These are phyloP conservation scores for Leptopilina boulardi DNA, from an alignment of 1,140 invertebrate genomes.

Conservation along the genomic window DNA sequence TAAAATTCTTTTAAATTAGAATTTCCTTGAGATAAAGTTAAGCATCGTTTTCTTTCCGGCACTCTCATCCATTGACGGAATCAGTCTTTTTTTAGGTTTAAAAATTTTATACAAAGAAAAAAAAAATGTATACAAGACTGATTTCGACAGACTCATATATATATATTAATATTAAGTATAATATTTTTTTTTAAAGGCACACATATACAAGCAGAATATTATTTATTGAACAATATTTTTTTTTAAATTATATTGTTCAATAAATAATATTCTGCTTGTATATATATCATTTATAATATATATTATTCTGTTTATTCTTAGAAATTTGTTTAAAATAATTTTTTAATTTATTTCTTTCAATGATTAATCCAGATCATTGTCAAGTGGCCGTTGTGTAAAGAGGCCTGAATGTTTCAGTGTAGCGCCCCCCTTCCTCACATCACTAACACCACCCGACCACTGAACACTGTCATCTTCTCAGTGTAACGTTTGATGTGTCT, in stretches of 20 bases:
- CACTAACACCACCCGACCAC: constrained; percentile 69
- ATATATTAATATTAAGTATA: too few species aligned
- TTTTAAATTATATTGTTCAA: too few species aligned
- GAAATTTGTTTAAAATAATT: constrained; percentile 45
- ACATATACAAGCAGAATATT: too few species aligned
- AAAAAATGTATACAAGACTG: too few species aligned
- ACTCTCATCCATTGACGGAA: constrained; percentile 27
- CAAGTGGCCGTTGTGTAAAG: constrained; percentile 67
- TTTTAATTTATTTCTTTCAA: constrained; percentile 44
- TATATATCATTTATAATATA: not conserved
- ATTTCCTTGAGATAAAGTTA: constrained; percentile 35
- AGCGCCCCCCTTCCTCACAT: constrained; percentile 72
- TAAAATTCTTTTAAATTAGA: not conserved
- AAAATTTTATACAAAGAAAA: too few species aligned
- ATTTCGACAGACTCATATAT: too few species aligned
- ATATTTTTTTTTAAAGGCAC: too few species aligned
- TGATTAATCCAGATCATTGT: constrained; percentile 61
- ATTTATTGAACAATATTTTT: too few species aligned
- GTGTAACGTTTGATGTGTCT: constrained; percentile 70
- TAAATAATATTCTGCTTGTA: too few species aligned
- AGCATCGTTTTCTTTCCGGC: constrained; percentile 34
- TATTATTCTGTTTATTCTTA: not conserved
- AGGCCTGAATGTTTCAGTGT: constrained; percentile 74
- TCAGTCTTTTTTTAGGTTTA: constrained; percentile 1
- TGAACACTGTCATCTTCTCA: constrained; percentile 72